These are phyloP conservation scores for Spicauda simplicius DNA, from an alignment of 2,888 invertebrate genomes.

Conservation along the genomic window DNA sequence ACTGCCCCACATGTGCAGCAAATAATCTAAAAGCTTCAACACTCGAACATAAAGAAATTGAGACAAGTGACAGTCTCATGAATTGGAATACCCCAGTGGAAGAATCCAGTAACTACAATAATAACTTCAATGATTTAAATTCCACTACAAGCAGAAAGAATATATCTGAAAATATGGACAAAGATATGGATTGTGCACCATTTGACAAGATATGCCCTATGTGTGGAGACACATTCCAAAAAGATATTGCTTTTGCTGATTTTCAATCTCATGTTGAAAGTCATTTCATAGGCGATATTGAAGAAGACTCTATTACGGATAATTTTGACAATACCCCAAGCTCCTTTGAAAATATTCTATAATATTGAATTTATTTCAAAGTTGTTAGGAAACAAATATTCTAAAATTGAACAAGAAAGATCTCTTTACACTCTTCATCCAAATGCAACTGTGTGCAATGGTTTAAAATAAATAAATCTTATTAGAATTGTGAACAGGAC, in stretches of 20 bases:
- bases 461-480: too few species aligned
- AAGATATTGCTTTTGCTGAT: slow-evolving; percentile 83
- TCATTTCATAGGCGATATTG: slow-evolving; percentile 88
- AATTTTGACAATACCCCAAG: slow-evolving; percentile 80
- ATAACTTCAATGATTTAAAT: slow-evolving; percentile 66
- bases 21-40: slow-evolving; percentile 61
- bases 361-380: background rate
- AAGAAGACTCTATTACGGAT: slow-evolving; percentile 79
- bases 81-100: slow-evolving; percentile 75
- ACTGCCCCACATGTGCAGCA: slow-evolving; percentile 67
- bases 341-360: slow-evolving; percentile 58
- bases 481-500: too few species aligned
- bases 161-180: slow-evolving; percentile 52
- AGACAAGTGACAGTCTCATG: slow-evolving; percentile 76
- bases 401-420: too few species aligned
- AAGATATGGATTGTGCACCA: slow-evolving; percentile 51
- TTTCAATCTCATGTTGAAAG: slow-evolving; percentile 91
- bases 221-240: slow-evolving; percentile 87
- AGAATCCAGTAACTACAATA: slow-evolving; percentile 70
- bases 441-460: too few species aligned
- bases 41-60: slow-evolving; percentile 77
- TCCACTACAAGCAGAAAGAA: slow-evolving; percentile 56
- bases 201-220: slow-evolving; percentile 89
- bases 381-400: too few species aligned
- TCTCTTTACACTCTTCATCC: too few species aligned